These are phyloP conservation scores for Syrrhaptes paradoxus DNA, from an alignment of 2,113 vertebrate genomes.

Conservation along the genomic window DNA sequence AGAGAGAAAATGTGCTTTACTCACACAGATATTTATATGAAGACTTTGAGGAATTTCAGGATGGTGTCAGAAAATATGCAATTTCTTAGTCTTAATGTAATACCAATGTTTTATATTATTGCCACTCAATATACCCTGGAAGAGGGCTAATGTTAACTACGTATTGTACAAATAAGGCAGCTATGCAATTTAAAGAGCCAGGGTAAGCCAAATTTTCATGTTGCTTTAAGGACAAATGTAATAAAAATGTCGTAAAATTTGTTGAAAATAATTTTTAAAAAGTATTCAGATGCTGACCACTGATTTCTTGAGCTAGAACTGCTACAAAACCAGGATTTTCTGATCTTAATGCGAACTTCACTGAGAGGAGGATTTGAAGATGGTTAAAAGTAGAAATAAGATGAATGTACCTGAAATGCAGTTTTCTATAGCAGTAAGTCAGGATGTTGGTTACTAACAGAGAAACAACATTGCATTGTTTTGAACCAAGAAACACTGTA, in stretches of 20 bases:
- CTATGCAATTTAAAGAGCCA: not conserved
- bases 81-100: not conserved
- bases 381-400: not conserved
- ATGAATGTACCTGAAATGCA: not conserved
- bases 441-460: not conserved
- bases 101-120: not conserved
- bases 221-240: constrained; percentile 44
- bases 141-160: not conserved
- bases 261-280: not conserved
- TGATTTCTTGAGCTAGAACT: constrained; percentile 27
- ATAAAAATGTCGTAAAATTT: constrained; percentile 46
- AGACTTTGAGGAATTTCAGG: not conserved
- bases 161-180: not conserved
- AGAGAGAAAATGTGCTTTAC: not conserved
- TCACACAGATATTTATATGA: not conserved
- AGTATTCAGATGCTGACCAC: constrained; percentile 17
- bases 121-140: not conserved
- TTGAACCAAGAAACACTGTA: not conserved
- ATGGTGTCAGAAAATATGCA: not conserved
- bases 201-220: constrained; percentile 25
- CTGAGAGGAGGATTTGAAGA: not conserved
- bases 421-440: not conserved
- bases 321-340: constrained; percentile 1
- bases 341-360: not conserved
- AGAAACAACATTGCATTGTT: not conserved